phyloP scores from a whole-genome alignment of 2,113 vertebrate genomes.

The Pithys albifrons region DNA sequence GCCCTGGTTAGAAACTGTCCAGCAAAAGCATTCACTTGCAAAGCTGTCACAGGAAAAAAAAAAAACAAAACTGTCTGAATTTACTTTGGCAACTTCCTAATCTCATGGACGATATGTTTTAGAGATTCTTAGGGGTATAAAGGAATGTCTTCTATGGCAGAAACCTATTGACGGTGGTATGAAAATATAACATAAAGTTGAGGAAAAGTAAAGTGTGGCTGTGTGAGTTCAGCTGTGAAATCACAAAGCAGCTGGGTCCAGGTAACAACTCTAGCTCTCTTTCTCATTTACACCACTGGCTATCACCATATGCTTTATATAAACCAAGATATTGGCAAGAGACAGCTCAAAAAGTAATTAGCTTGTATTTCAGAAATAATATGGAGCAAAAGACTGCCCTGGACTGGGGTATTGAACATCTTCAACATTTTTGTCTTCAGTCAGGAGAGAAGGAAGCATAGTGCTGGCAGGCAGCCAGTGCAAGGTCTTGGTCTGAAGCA shows the following conservation, averaged over 20 bases:
- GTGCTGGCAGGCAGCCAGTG: not conserved
- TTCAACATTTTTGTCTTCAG: not conserved
- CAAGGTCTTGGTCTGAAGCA: not conserved
- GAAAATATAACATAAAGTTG: not conserved
- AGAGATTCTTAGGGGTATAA: not conserved
- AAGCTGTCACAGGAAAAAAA: not conserved
- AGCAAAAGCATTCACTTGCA: not conserved
- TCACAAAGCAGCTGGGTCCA: not conserved
- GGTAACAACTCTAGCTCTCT: not conserved
- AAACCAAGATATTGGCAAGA: not conserved
- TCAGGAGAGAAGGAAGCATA: not conserved
- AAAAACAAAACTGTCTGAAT: not conserved
- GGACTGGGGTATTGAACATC: not conserved
- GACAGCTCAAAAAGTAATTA: not conserved
- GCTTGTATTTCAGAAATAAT: not conserved
- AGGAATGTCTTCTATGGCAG: not conserved
- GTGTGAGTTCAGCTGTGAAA: conserved; percentile 3
- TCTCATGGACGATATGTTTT: not conserved
- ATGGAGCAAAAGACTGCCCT: not conserved
- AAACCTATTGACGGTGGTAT: not conserved
- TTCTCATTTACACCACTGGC: not conserved
- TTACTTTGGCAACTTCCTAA: not conserved
- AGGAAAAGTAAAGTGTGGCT: not conserved
- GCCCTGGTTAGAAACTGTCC: not conserved
- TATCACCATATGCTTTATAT: not conserved